Base-by-base conservation (phyloP, 2,113 vertebrate genomes). In the Lophius piscatorius region DNA sequence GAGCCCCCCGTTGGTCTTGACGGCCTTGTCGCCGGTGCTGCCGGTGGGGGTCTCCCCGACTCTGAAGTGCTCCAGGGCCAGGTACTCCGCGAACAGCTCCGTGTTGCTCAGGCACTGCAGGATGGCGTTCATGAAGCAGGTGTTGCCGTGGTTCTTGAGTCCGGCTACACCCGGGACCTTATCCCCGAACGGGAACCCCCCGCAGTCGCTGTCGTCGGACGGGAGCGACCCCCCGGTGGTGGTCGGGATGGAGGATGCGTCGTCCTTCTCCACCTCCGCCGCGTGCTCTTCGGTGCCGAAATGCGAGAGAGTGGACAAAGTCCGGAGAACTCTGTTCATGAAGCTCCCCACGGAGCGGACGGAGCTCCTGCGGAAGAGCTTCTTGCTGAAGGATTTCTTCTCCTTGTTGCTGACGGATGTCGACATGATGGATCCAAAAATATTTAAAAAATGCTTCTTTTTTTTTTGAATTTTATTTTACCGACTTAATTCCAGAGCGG, bases 111-210 rank as follows among this genome's bases (percentile, higher is more conserved):
- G 93, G 82, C 96, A 98, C 92, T 98, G 96, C 76, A 98, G 88
- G 83, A 96, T 94, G 46, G 96, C 96, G 91, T 98, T 98, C 96
- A 98, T 98, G 91, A 98, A 98, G 91, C 96, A 98, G 86, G 96
- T 98, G 93, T 98, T 98, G 41, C 96, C 96, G 88, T 98, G 96
- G 90, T 98, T 98, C 81, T 95, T 95, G 56, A 98, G 93, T 10
- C 96, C 96, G 70, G 95, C 87, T 56, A 96, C 94, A 2, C 95
- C 96, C 6, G 96, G 96, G 52, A 94, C 91, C 52, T 92, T 93
- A 58, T 92, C 84, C 7, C 83, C 85, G 41, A 83, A 88, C 0
- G 87, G 82, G 54, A 91, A 90, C 1, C 78, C 89, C 28, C 88
- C 80, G 24, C 87, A 83, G 66, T 88, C 82, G 67, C 88, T 90